A percentile compares a stretch with the other conserved stretches of the same genome.
These are phyloP conservation scores for Sisyra nigra DNA, from an alignment of 2,888 invertebrate genomes.

Conservation along the genomic window DNA sequence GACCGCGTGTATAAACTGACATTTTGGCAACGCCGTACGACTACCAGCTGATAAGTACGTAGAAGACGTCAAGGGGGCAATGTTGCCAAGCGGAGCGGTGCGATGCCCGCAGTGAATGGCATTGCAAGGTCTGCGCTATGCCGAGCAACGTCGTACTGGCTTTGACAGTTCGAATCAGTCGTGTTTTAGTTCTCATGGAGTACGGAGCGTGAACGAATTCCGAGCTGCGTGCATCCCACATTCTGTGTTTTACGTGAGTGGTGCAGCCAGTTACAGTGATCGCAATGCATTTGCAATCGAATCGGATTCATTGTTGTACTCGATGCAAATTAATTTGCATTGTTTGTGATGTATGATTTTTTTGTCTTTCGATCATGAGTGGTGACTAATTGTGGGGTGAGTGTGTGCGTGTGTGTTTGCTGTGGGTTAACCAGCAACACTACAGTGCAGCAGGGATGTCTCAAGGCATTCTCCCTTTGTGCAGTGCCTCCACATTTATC, in stretches of 20 bases:
- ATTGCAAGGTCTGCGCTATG: slow-evolving; percentile 34
- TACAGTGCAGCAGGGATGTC: slow-evolving; percentile 2
- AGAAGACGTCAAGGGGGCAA: slow-evolving; percentile 14
- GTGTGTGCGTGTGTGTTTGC: too few species aligned
- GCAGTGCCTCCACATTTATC: slow-evolving; percentile 2
- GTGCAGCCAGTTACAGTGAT: slow-evolving; percentile 11
- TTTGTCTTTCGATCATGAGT: too few species aligned
- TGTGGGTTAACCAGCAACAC: too few species aligned
- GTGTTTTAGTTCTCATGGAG: too few species aligned
- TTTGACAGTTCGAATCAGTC: slow-evolving; percentile 8
- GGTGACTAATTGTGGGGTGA: too few species aligned
- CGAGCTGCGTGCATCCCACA: background rate
- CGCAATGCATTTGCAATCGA: slow-evolving; percentile 5
- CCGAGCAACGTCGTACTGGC: slow-evolving; percentile 18
- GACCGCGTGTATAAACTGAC: slow-evolving; percentile 4
- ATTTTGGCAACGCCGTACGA: slow-evolving; percentile 19
- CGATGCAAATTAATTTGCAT: too few species aligned
- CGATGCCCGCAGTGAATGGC: slow-evolving; percentile 52
- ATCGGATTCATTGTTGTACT: too few species aligned
- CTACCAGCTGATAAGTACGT: slow-evolving; percentile 23
- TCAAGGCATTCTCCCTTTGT: slow-evolving; percentile 1
- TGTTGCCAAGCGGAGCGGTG: slow-evolving; percentile 17
- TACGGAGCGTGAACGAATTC: too few species aligned
- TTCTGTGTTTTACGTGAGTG: slow-evolving; percentile 11
- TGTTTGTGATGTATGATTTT: too few species aligned